Percentiles rank a stretch among this genome's conserved stretches.
Conservation (phyloP, 1,140 invertebrate species). For the Ceratina calcarata region DNA sequence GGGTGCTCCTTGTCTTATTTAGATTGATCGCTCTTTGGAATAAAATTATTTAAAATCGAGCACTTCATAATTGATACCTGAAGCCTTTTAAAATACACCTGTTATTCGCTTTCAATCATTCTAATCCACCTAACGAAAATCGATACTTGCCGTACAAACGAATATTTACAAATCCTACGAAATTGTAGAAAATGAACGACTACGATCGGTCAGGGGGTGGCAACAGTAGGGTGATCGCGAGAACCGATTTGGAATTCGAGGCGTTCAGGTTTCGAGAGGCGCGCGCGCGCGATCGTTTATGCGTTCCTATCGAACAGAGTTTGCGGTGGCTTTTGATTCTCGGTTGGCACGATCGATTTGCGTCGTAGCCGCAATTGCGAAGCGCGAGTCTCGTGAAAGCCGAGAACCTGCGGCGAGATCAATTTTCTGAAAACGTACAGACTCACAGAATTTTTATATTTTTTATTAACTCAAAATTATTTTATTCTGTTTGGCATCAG, state of each 20-base stretch:
- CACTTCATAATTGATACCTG: too few relatives aligned
- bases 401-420: background rate
- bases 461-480: background rate
- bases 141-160: too few relatives aligned
- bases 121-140: too few relatives aligned
- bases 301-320: constrained; percentile 41
- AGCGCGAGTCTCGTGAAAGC: background rate
- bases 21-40: too few relatives aligned
- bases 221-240: background rate
- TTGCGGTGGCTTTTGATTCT: constrained; percentile 46
- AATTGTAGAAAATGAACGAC: too few relatives aligned
- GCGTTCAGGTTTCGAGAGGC: constrained; percentile 46
- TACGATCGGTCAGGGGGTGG: too few relatives aligned
- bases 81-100: too few relatives aligned
- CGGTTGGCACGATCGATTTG: constrained; percentile 37
- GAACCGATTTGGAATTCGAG: constrained; percentile 28
- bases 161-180: too few relatives aligned
- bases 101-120: too few relatives aligned
- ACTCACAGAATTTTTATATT: background rate
- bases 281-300: constrained; percentile 48
- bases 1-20: too few relatives aligned
- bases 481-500: too few relatives aligned
- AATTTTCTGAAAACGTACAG: background rate
- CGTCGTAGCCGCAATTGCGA: constrained; percentile 14
- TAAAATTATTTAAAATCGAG: too few relatives aligned